These are phyloP conservation scores for Rhopalosiphum nymphaeae DNA, from an alignment of 2,888 invertebrate species.

Conservation along the genomic window DNA sequence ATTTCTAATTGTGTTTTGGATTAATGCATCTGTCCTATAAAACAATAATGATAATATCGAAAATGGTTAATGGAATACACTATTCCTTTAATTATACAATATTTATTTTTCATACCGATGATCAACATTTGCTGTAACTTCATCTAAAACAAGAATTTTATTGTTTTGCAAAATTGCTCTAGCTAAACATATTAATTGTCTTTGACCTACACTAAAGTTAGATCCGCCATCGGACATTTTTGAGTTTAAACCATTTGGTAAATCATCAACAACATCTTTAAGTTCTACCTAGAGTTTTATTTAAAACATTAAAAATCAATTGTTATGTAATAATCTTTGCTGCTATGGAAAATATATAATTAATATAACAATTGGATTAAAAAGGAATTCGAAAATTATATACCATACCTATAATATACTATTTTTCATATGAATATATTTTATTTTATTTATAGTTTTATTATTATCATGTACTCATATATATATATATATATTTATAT, in stretches of 20 bases:
- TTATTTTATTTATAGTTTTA: no score
- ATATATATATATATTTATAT: neutral
- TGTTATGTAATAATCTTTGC: neutral
- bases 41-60: neutral
- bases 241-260: constrained; percentile 76
- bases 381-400: neutral
- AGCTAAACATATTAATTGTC: constrained; percentile 90
- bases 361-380: neutral
- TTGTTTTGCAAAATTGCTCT: constrained; percentile 88
- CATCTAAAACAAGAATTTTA: constrained; percentile 88
- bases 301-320: neutral
- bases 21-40: constrained; percentile 83
- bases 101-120: constrained; percentile 75
- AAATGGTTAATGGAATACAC: neutral
- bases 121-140: constrained; percentile 96
- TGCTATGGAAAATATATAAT: neutral
- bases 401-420: neutral
- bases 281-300: constrained; percentile 77
- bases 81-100: neutral
- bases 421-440: neutral
- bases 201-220: constrained; percentile 90
- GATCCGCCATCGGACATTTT: constrained; percentile 82
- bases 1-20: constrained; percentile 84
- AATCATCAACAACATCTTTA: constrained; percentile 76
- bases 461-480: neutral